phyloP scores from a whole-genome alignment of 2,888 invertebrate species.

The Horisme vitalbata region DNA sequence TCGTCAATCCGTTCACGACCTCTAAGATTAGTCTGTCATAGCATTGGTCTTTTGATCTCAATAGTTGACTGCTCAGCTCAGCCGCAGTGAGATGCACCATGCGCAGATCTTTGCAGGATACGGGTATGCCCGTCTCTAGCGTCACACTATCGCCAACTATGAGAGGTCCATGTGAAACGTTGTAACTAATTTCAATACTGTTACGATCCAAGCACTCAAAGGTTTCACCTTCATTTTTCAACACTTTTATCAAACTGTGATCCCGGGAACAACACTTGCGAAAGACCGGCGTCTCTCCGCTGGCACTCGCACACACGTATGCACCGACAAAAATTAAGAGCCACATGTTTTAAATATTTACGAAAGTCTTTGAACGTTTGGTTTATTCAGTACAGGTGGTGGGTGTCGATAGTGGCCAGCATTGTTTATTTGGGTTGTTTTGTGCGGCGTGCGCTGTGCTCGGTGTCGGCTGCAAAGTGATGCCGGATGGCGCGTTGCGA shows the following conservation, averaged over 20 bases:
- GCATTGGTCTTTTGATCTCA: slow-evolving; percentile 43
- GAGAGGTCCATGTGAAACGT: slow-evolving; percentile 50
- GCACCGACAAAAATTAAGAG: slow-evolving; percentile 47
- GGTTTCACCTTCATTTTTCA: slow-evolving; percentile 37
- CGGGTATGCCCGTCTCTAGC: slow-evolving; percentile 57
- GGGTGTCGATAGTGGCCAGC: slow-evolving; percentile 57
- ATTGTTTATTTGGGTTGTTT: slow-evolving; percentile 59
- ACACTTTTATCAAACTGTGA: slow-evolving; percentile 59
- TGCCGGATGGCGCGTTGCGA: slow-evolving; percentile 35
- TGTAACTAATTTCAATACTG: slow-evolving; percentile 43
- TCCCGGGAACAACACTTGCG: slow-evolving; percentile 66
- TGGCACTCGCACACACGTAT: slow-evolving; percentile 41
- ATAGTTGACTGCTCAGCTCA: slow-evolving; percentile 38
- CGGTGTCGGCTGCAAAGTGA: slow-evolving; percentile 56
- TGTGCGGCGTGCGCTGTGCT: slow-evolving; percentile 54
- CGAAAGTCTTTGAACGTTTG: slow-evolving; percentile 29
- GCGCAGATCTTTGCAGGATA: slow-evolving; percentile 48
- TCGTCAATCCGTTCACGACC: slow-evolving; percentile 51
- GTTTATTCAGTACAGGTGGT: slow-evolving; percentile 62
- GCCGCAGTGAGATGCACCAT: slow-evolving; percentile 39
- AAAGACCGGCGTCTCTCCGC: slow-evolving; percentile 48
- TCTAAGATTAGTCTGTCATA: slow-evolving; percentile 63
- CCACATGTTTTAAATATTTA: slow-evolving; percentile 54
- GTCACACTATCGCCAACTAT: slow-evolving; percentile 48
- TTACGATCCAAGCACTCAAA: slow-evolving; percentile 59